These are phyloP conservation scores for Atherinosoma microstoma DNA, from an alignment of 2,797 vertebrate genomes.

Conservation along the genomic window DNA sequence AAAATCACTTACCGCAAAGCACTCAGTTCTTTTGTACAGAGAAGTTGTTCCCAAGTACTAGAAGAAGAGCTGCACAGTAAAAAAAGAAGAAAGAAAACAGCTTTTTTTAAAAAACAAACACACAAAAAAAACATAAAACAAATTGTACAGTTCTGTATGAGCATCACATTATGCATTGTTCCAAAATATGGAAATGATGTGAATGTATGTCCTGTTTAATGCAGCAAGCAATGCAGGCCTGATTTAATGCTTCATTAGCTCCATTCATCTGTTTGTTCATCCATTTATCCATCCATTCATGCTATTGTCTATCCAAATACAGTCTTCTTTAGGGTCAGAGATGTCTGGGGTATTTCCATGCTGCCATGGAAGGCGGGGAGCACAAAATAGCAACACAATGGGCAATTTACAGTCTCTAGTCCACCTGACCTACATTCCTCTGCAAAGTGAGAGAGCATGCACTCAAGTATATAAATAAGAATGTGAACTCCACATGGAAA, in stretches of 20 bases:
- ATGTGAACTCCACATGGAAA: neutral
- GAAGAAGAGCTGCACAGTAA: neutral
- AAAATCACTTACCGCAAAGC: slow-evolving; percentile 46
- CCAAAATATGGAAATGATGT: slow-evolving; percentile 5
- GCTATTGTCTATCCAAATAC: neutral
- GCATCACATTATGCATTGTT: slow-evolving; percentile 2
- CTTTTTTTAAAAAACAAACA: neutral
- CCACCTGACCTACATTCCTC: slow-evolving; percentile 65
- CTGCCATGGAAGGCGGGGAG: slow-evolving; percentile 9
- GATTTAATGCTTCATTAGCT: neutral
- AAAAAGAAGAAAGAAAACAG: neutral
- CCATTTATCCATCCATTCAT: neutral
- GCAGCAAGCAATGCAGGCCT: neutral
- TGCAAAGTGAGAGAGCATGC: slow-evolving; percentile 30
- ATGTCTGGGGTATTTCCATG: neutral
- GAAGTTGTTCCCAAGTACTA: slow-evolving; percentile 12
- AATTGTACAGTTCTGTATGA: slow-evolving; percentile 7
- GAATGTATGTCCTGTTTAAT: neutral
- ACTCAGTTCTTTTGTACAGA: slow-evolving; percentile 26
- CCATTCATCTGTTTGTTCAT: slow-evolving; percentile 6
- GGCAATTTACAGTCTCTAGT: slow-evolving; percentile 49
- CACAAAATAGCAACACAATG: slow-evolving; percentile 23
- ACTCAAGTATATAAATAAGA: slow-evolving; percentile 3
- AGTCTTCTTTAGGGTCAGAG: neutral
- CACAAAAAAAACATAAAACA: slow-evolving; percentile 1